phyloP scores from a whole-genome alignment of 2,797 vertebrate genomes.

The Meriones psammophilus region DNA sequence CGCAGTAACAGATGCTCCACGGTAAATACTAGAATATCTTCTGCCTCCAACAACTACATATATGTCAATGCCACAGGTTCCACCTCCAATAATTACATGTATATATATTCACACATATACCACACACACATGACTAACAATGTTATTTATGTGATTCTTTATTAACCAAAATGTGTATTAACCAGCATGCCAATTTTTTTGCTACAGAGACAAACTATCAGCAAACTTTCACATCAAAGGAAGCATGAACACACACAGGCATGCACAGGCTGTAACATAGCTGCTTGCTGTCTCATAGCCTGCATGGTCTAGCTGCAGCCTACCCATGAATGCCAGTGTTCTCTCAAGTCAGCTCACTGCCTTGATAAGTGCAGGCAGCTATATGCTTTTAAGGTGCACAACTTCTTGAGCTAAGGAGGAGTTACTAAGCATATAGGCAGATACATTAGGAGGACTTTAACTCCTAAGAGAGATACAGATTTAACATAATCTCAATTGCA shows the following conservation, averaged over 20 bases:
- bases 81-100: constrained; percentile 32
- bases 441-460: constrained; percentile 41
- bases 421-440: not conserved
- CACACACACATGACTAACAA: not conserved
- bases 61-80: constrained; percentile 19
- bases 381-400: constrained; percentile 27
- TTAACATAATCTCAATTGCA: constrained; percentile 26
- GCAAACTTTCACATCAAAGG: constrained; percentile 38
- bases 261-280: not conserved
- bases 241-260: not conserved
- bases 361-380: not conserved
- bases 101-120: not conserved
- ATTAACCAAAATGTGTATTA: constrained; percentile 34
- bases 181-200: constrained; percentile 35
- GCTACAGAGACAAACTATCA: not conserved
- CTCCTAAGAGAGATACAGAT: not conserved
- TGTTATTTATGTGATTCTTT: constrained; percentile 60
- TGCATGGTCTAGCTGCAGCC: constrained; percentile 14
- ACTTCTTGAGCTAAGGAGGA: constrained; percentile 21
- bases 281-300: constrained; percentile 4
- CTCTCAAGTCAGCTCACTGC: not conserved
- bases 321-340: not conserved
- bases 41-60: constrained; percentile 32
- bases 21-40: not conserved
- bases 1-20: not conserved